A percentile compares a stretch with the other conserved stretches of the same genome.
Conservation (phyloP, 2,888 invertebrate genomes). For the Orchesella flavescens region DNA sequence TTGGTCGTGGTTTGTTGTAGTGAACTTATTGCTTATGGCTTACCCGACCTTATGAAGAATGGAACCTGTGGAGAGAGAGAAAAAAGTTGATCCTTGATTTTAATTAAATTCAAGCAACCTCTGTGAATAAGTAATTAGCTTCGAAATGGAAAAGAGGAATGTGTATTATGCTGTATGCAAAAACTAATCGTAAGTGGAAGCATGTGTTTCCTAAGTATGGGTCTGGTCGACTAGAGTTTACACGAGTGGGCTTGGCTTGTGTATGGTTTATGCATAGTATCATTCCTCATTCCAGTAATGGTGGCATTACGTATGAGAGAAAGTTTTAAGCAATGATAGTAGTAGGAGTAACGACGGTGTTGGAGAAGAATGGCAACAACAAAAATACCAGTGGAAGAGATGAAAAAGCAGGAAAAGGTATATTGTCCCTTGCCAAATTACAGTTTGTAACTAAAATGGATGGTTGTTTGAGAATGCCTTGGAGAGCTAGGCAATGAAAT, state of each 20-base stretch:
- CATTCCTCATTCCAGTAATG: too few relatives aligned
- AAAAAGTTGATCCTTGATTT: constrained; percentile 45
- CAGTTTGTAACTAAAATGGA: constrained; percentile 55
- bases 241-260: too few relatives aligned
- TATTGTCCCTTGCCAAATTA: constrained; percentile 60
- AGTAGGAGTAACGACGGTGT: not conserved
- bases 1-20: too few relatives aligned
- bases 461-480: constrained; percentile 49
- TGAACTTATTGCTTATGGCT: too few relatives aligned
- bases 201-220: too few relatives aligned
- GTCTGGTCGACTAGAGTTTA: too few relatives aligned
- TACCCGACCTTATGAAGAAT: too few relatives aligned
- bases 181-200: too few relatives aligned
- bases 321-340: not conserved
- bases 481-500: constrained; percentile 20
- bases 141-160: constrained; percentile 45
- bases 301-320: too few relatives aligned
- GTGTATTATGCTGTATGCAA: too few relatives aligned
- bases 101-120: constrained; percentile 63
- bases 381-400: constrained; percentile 19
- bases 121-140: constrained; percentile 60
- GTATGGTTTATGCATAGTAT: too few relatives aligned
- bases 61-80: too few relatives aligned
- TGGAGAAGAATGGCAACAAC: constrained; percentile 1
- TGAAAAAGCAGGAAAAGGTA: constrained; percentile 54